Evolutionary conservation across 2,888 invertebrate species (phyloP).

Genomic region (Seira sanloemensis): DNA sequence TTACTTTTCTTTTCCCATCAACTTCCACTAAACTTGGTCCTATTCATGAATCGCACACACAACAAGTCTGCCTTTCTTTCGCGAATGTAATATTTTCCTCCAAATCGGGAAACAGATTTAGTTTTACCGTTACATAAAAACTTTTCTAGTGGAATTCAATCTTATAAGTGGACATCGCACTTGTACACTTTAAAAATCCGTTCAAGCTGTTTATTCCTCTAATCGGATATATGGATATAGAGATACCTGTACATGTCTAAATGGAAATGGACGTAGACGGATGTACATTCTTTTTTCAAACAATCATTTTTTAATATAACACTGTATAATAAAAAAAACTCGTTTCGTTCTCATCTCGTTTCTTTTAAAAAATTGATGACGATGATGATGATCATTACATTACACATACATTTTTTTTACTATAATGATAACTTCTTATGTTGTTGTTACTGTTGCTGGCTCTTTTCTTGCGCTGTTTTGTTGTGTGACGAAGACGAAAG

Average conservation of each 20-base stretch:
- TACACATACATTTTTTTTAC: too few species aligned
- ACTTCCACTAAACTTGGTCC: background rate
- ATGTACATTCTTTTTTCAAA: conserved; percentile 19
- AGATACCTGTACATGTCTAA: conserved; percentile 7
- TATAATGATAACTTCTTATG: too few species aligned
- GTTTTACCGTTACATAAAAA: conserved; percentile 12
- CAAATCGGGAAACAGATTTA: conserved; percentile 6
- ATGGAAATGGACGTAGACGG: conserved; percentile 19
- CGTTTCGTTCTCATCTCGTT: conserved; percentile 15
- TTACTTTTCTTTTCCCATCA: too few species aligned
- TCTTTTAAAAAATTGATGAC: conserved; percentile 11
- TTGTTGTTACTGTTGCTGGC: conserved; percentile 13
- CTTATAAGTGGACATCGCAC: background rate
- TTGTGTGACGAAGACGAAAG: background rate
- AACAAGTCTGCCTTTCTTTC: background rate
- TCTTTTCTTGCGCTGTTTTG: background rate
- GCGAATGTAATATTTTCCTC: background rate
- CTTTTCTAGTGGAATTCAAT: background rate
- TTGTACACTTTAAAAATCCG: conserved; percentile 18
- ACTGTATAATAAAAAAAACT: background rate
- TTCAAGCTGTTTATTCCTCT: background rate
- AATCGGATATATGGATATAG: background rate
- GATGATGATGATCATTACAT: conserved; percentile 1
- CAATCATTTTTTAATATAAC: conserved; percentile 13
- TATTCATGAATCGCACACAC: background rate